Base-by-base conservation (phyloP, 2,113 vertebrate species). In the Strix uralensis region DNA sequence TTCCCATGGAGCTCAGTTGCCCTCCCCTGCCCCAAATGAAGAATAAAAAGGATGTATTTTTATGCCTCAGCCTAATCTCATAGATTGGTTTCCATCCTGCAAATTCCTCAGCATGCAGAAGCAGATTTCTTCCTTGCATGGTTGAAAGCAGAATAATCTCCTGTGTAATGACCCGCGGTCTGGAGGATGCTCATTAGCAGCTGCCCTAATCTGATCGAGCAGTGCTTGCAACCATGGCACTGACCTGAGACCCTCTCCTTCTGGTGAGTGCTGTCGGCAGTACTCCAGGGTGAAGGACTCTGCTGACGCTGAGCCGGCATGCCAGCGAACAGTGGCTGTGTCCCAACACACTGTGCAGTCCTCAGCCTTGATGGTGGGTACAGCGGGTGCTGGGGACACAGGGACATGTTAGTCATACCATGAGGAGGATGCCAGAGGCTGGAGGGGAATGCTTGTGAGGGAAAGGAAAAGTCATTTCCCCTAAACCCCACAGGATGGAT, bases 221-320 rank as follows among this genome's bases (percentile, higher is more conserved):
- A 27, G 44, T 3, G 2, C 30, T 32, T 5, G 23, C 3, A 13
- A 17, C 22, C 1, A 1, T 5, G 6, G 30, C 47, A 96, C 98
- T 96, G 94, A 99, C 99, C 99, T 99, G 93, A 99, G 99, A 25
- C 99, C 99, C 65, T 99, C 99, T n/a, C 99, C 99, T 86, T 99
- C 99, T 1, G 98, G 97, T 5, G 99, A 99, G 38, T 98, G 98
- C 95, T 99, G 99, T 75, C 98, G 98, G 96, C 99, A 99, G 96
- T 99, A 99, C 95, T 99, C 99, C 93, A 99, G 67, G 15, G 98
- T 99, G 96, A 99, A 99, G 91, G 98, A 99, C 52, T 98, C 98
- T 1, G 96, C 97, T 0, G 98, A 96, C 7, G 69, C 88, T 0
- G 89, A 96, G 47, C 95, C 71, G 23, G 93, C 22, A 9, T 58